Evolutionary conservation across 1,140 invertebrate species (phyloP).

Genomic region (Brachionus rubens): DNA sequence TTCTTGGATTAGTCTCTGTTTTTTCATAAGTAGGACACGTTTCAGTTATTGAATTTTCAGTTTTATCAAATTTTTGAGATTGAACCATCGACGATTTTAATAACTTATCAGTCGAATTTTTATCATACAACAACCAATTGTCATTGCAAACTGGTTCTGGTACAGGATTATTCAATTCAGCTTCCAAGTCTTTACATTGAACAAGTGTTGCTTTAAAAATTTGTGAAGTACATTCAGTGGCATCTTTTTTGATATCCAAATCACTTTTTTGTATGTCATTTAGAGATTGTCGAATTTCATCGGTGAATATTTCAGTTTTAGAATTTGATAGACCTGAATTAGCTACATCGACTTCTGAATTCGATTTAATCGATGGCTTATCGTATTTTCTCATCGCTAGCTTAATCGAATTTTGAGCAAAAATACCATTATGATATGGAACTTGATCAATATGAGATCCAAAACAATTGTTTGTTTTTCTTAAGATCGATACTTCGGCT

Average conservation of each 20-base stretch:
- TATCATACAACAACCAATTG: slow-evolving; percentile 43
- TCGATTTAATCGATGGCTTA: slow-evolving; percentile 43
- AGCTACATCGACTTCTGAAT: slow-evolving; percentile 5
- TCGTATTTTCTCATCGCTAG: slow-evolving; percentile 38
- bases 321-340: not conserved
- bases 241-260: not conserved
- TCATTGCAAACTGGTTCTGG: slow-evolving; percentile 6
- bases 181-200: slow-evolving; percentile 13
- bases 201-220: slow-evolving; percentile 17
- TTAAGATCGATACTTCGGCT: slow-evolving; percentile 6
- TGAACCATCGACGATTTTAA: not conserved
- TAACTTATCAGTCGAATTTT: slow-evolving; percentile 27
- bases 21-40: not conserved
- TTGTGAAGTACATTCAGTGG: not conserved
- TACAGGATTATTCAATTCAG: not conserved
- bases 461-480: not conserved
- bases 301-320: slow-evolving; percentile 7
- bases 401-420: slow-evolving; percentile 46
- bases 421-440: slow-evolving; percentile 41
- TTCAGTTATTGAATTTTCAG: not conserved
- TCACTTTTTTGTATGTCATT: not conserved
- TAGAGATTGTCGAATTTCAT: slow-evolving; percentile 4
- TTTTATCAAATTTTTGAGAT: slow-evolving; percentile 2
- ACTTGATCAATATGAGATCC: slow-evolving; percentile 1
- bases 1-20: not conserved